phyloP scores from a whole-genome alignment of 2,113 vertebrate species.

The Ariopsis seemanni region DNA sequence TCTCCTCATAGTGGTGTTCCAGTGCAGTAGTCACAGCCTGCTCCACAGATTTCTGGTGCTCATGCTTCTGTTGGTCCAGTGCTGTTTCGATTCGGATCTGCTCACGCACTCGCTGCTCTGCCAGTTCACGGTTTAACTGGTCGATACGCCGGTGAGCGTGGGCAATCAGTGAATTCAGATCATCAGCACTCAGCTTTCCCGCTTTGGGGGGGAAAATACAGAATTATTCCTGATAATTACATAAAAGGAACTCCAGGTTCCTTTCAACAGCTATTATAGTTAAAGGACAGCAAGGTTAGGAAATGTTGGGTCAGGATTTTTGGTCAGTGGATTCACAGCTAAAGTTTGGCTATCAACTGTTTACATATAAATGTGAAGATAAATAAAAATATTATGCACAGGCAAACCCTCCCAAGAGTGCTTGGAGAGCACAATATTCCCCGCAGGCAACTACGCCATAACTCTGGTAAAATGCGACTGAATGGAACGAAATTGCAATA shows the following conservation, averaged over 20 bases:
- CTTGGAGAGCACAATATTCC: too few species aligned
- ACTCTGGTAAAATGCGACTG: too few species aligned
- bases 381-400: not conserved
- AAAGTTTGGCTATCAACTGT: not conserved
- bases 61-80: constrained; percentile 85
- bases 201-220: constrained; percentile 65
- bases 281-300: not conserved
- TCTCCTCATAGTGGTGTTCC: constrained; percentile 79
- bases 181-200: constrained; percentile 82
- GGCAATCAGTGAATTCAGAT: constrained; percentile 91
- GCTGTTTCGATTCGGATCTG: constrained; percentile 86
- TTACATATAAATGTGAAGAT: not conserved
- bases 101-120: constrained; percentile 85
- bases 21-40: constrained; percentile 77
- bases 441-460: too few species aligned
- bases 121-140: constrained; percentile 87
- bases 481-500: too few species aligned
- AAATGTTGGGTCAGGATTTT: too few species aligned
- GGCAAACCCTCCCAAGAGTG: too few species aligned
- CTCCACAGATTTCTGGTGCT: constrained; percentile 81
- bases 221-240: not conserved
- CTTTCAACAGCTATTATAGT: not conserved
- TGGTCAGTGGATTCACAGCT: too few species aligned
- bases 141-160: constrained; percentile 95
- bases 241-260: not conserved